A percentile compares a stretch with the other conserved stretches of the same genome.
Conservation (phyloP, 2,113 vertebrate genomes). For the Phycodurus eques region DNA sequence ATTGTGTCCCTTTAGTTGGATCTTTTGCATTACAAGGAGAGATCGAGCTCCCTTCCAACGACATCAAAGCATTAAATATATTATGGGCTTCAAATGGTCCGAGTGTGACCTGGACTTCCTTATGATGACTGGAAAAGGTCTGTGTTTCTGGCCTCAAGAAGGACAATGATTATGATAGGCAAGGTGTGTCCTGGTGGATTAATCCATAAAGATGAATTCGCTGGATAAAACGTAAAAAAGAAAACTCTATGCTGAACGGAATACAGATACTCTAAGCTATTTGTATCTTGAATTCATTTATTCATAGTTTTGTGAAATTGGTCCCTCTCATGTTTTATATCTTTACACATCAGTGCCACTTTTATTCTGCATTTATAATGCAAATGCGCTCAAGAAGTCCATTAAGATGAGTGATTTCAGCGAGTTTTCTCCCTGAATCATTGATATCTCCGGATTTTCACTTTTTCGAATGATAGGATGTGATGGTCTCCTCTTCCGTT, state of each 20-base stretch:
- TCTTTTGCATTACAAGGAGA: conserved; percentile 4
- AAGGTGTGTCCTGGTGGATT: conserved; percentile 21
- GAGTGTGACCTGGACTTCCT: conserved; percentile 23
- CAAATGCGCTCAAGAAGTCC: conserved; percentile 39
- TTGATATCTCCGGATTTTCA: conserved; percentile 41
- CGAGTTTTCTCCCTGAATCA: conserved; percentile 46
- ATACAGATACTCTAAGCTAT: neutral
- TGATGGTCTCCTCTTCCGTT: conserved; percentile 46
- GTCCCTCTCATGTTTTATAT: neutral
- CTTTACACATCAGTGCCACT: neutral
- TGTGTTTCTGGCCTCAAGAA: conserved; percentile 21
- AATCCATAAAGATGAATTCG: conserved; percentile 16
- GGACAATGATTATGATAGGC: conserved; percentile 31
- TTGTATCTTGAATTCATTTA: neutral
- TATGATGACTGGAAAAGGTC: conserved; percentile 11
- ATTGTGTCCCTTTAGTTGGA: conserved; percentile 10
- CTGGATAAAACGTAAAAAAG: neutral
- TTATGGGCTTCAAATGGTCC: conserved; percentile 6
- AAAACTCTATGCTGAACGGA: neutral
- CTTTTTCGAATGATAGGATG: conserved; percentile 50
- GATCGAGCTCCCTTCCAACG: neutral
- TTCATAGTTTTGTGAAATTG: neutral
- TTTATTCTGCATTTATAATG: conserved; percentile 12
- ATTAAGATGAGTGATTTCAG: conserved; percentile 61
- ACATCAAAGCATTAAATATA: conserved; percentile 6